Conservation (phyloP, 2,113 vertebrate genomes). For the Pyrgilauda ruficollis region DNA sequence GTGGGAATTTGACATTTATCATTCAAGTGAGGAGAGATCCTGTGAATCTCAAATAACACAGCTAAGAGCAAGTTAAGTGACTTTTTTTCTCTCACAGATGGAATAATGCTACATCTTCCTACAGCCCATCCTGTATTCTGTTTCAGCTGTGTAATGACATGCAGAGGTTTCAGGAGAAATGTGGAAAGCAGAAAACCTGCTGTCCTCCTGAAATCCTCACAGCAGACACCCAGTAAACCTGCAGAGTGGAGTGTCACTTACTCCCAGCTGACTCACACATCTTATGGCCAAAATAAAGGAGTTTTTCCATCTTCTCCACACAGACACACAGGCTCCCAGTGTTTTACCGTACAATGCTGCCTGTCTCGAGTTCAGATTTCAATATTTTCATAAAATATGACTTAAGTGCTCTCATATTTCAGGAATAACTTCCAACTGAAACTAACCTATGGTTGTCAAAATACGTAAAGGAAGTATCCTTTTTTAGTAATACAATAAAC, state of each 20-base stretch:
- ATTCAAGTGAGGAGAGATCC: conserved; percentile 35
- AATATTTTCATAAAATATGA: not conserved
- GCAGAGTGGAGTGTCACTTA: not conserved
- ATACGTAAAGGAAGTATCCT: not conserved
- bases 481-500: not conserved
- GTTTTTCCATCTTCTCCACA: not conserved
- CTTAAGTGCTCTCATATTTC: not conserved
- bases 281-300: not conserved
- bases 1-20: conserved; percentile 36
- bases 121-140: not conserved
- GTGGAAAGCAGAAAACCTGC: not conserved
- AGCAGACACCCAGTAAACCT: not conserved
- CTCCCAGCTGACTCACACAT: not conserved
- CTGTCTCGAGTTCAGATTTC: not conserved
- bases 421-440: not conserved
- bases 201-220: not conserved
- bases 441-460: not conserved
- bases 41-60: conserved; percentile 28
- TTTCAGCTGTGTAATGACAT: conserved; percentile 1
- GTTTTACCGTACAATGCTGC: not conserved
- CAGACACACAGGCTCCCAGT: not conserved
- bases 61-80: conserved; percentile 9
- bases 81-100: conserved; percentile 2
- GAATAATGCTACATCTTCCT: conserved; percentile 7
- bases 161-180: conserved; percentile 11